Conservation (phyloP, 2,888 invertebrate genomes). For the Salticus scenicus region DNA sequence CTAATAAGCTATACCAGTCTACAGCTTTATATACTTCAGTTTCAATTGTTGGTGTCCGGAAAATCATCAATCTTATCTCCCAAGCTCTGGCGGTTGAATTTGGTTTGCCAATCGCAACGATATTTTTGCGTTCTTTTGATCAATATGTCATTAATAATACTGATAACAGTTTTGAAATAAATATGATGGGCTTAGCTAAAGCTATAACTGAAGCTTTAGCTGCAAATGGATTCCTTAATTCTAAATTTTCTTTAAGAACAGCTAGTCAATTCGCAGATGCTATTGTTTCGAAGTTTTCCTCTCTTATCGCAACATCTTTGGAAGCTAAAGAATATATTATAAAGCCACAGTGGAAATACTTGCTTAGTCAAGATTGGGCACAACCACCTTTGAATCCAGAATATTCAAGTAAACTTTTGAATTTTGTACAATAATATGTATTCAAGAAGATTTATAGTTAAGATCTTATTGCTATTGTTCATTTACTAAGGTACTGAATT, state of each 20-base stretch:
- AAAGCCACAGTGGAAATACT: constrained; percentile 29
- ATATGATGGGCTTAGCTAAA: constrained; percentile 18
- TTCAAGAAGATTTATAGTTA: too few relatives aligned
- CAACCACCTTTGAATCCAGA: constrained; percentile 35
- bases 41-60: constrained; percentile 29
- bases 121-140: constrained; percentile 24
- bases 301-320: constrained; percentile 49
- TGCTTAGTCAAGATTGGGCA: constrained; percentile 24
- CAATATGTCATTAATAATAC: constrained; percentile 1
- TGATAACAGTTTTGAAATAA: constrained; percentile 19
- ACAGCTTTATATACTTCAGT: constrained; percentile 46
- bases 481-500: too few relatives aligned
- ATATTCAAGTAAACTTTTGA: neutral
- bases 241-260: constrained; percentile 12
- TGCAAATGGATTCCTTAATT: constrained; percentile 29
- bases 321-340: constrained; percentile 39
- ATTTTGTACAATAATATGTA: too few relatives aligned
- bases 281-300: constrained; percentile 28
- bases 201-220: constrained; percentile 40
- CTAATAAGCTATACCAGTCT: constrained; percentile 31
- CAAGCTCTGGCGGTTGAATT: constrained; percentile 49
- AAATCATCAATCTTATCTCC: constrained; percentile 39
- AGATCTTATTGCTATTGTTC: too few relatives aligned
- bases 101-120: constrained; percentile 33
- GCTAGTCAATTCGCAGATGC: constrained; percentile 45